Percentiles rank a stretch among this genome's conserved stretches.
Evolutionary conservation across 2,113 vertebrate genomes (phyloP).

Genomic region (Lanius collurio): DNA sequence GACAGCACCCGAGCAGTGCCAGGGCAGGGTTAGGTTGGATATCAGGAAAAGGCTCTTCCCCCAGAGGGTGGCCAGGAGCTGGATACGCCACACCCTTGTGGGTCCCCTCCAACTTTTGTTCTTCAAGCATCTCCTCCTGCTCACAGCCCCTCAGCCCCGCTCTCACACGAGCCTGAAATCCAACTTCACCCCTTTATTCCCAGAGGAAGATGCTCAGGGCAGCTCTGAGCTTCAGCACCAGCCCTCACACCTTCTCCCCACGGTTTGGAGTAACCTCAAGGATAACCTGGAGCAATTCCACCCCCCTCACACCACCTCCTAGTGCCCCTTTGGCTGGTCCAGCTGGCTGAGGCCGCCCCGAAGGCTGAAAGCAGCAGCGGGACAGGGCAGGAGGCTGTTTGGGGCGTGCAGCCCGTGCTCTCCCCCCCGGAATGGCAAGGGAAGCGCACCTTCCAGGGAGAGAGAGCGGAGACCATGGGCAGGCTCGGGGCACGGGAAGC

Average conservation of each 20-base stretch:
- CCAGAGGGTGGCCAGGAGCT: too few relatives aligned
- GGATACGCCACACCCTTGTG: rapidly evolving
- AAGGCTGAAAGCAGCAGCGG: not conserved
- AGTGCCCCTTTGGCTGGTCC: rapidly evolving
- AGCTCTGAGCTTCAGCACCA: not conserved
- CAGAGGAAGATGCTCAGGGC: not conserved
- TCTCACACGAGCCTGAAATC: rapidly evolving
- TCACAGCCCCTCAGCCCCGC: not conserved
- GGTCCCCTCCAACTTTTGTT: not conserved
- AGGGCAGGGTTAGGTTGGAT: rapidly evolving
- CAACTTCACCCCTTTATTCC: rapidly evolving
- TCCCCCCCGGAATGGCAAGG: rapidly evolving
- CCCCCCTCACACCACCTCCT: not conserved
- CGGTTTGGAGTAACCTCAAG: not conserved
- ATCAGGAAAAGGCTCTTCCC: not conserved
- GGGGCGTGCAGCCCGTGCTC: not conserved
- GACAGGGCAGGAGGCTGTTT: rapidly evolving
- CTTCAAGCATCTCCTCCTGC: not conserved
- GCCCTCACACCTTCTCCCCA: not conserved
- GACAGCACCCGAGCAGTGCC: not conserved
- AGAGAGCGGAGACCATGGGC: rapidly evolving
- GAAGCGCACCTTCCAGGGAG: not conserved
- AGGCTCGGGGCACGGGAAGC: not conserved
- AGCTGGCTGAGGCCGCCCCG: not conserved
- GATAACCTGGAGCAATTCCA: not conserved